phyloP scores from a whole-genome alignment of 1,140 invertebrate genomes.

The Ruditapes philippinarum region DNA sequence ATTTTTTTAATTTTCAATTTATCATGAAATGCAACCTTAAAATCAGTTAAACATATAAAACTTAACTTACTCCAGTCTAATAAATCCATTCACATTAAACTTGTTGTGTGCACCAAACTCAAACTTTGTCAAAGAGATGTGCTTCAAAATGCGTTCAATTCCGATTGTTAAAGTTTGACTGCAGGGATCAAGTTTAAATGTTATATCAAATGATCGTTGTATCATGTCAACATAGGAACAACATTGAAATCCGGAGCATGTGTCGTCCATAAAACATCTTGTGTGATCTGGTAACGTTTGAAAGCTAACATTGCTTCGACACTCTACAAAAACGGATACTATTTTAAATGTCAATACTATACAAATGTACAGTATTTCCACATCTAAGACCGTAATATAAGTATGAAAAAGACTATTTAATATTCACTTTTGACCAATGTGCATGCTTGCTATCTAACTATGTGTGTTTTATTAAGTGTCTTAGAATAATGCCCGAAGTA shows the following conservation, averaged over 20 bases:
- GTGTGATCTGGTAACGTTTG: neutral
- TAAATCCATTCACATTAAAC: slow-evolving; percentile 2
- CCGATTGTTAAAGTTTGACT: neutral
- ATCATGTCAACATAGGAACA: neutral
- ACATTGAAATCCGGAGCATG: slow-evolving; percentile 27
- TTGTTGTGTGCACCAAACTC: neutral
- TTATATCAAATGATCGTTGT: neutral
- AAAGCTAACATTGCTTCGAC: neutral
- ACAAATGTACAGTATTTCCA: too few species aligned
- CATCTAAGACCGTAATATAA: neutral
- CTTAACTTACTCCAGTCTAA: slow-evolving; percentile 9
- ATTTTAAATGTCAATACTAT: too few species aligned
- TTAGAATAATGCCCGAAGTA: too few species aligned
- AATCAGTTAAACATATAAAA: too few species aligned
- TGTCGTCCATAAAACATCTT: slow-evolving; percentile 18
- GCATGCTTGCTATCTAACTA: too few species aligned
- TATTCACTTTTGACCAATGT: too few species aligned
- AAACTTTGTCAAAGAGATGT: neutral
- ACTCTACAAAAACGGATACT: neutral
- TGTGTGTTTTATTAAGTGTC: too few species aligned
- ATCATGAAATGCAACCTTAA: too few species aligned
- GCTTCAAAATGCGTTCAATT: neutral
- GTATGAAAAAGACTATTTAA: too few species aligned
- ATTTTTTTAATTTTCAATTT: too few species aligned
- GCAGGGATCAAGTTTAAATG: slow-evolving; percentile 20